Evolutionary conservation across 53 echinoderm and acorn worm genomes (phyloP), one percentile per base, ranked within the genome.

Genomic region (Echinometra lucunter): DNA sequence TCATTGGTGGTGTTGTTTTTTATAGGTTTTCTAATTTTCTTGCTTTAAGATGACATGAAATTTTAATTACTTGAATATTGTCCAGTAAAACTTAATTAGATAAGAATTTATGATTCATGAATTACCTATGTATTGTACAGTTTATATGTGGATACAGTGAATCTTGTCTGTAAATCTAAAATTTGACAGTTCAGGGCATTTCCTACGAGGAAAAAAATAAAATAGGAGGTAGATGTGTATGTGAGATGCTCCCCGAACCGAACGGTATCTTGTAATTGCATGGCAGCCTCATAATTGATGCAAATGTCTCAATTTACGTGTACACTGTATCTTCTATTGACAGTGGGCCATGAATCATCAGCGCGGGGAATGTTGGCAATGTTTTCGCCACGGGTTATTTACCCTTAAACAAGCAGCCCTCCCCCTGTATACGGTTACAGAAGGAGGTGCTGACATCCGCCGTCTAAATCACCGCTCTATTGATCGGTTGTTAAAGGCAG

Each of bases 311-410:
- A 85, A 85, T 85, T 85, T 85, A 85, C 85, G 8, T 28, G 85
- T 49, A 47, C 85, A 85, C 49, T 1, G 45, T 85, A 85, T 85
- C 85, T 28, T 49, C 85, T 90, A 90, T 90, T 90, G 90, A 90
- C 90, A 90, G 58, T 90, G 38, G 60, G 1, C 63, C 90, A 60
- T 60, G 58, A 63, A 90, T 90, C 63, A 58, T 38, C 37, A 16
- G 6, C 23, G 63, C 19, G 23, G 90, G 89, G 63, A 90, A 90
- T 90, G 90, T 90, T 90, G 90, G 90, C 90, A 90, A 90, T 90
- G 90, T 90, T 90, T 85, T 90, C 37, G 38, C 90, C 90, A 90
- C 8, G 90, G 63, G 90, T 60, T 63, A 90, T 90, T 90, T 90
- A 90, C 90, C 63, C 45, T 90, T 85, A 63, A 90, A 63, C 90